phyloP scores from a whole-genome alignment of 2,797 vertebrate species.

The Helostoma temminkii region DNA sequence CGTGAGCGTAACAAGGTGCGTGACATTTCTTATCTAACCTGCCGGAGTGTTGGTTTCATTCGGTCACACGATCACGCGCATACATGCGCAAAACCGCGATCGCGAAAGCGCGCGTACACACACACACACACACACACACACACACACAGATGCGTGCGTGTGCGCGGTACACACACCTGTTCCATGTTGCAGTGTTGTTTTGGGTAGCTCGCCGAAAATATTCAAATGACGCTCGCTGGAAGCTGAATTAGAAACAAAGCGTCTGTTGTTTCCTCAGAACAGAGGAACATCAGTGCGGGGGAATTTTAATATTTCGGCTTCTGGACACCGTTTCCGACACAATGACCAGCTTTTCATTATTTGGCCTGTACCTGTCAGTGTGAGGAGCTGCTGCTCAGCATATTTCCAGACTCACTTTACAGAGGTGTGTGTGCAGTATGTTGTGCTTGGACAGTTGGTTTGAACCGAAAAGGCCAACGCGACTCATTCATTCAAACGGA shows the following conservation, averaged over 20 bases:
- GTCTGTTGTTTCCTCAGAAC: conserved; percentile 42
- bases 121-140: conserved; percentile 1
- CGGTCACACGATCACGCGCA: conserved; percentile 25
- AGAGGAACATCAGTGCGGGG: conserved; percentile 26
- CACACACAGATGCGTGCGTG: conserved; percentile 30
- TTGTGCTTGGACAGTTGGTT: neutral
- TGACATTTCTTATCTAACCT: conserved; percentile 30
- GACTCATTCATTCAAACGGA: neutral
- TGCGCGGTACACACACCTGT: conserved; percentile 73
- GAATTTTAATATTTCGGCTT: conserved; percentile 34
- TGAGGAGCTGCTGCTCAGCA: conserved; percentile 18
- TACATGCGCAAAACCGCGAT: conserved; percentile 20
- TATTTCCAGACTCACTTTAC: conserved; percentile 42
- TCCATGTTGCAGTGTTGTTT: conserved; percentile 77
- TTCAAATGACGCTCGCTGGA: conserved; percentile 55
- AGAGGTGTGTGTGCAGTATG: neutral
- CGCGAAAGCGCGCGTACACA: neutral
- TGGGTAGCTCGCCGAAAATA: conserved; percentile 36
- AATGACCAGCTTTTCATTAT: conserved; percentile 24
- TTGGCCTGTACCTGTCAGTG: conserved; percentile 46
- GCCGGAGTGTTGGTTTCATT: conserved; percentile 32
- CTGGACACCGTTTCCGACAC: conserved; percentile 41
- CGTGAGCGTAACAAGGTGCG: conserved; percentile 29
- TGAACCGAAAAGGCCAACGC: neutral
- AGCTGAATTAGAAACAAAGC: conserved; percentile 49